Conservation (phyloP, 2,113 vertebrate species). For the Podarcis cretensis region DNA sequence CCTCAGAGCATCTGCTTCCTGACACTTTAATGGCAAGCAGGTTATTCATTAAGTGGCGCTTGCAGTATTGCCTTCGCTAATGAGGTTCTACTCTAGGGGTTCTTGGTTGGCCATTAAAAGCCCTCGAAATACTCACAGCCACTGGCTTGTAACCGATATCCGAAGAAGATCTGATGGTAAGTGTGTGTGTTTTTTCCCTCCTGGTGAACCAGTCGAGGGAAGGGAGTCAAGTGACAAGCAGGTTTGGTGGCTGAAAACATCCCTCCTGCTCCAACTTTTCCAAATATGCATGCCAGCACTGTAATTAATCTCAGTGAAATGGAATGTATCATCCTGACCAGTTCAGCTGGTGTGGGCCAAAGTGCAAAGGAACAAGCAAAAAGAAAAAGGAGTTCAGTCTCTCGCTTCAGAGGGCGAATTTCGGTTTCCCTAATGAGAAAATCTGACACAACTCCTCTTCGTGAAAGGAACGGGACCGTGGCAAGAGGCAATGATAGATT, state of each 20-base stretch:
- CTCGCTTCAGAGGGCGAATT: conserved; percentile 21
- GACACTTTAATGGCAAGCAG: neutral
- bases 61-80: neutral
- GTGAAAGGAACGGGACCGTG: neutral
- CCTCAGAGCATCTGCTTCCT: neutral
- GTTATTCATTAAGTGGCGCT: neutral
- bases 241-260: conserved; percentile 43
- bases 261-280: conserved; percentile 16
- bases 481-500: conserved; percentile 11
- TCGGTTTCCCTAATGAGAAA: conserved; percentile 18
- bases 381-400: neutral
- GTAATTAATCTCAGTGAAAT: conserved; percentile 70
- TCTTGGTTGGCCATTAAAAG: conserved; percentile 7
- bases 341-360: conserved; percentile 46
- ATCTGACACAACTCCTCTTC: conserved; percentile 14
- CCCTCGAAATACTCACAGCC: neutral
- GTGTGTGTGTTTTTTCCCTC: neutral
- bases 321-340: conserved; percentile 9
- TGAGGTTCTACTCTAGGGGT: conserved; percentile 20
- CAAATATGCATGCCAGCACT: conserved; percentile 27
- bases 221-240: neutral
- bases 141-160: conserved; percentile 26
- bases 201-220: neutral
- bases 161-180: conserved; percentile 14
- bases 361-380: neutral